Percentiles rank a stretch among this genome's conserved stretches.
phyloP scores from a whole-genome alignment of 1,140 invertebrate species.

The Piezodorus guildinii region DNA sequence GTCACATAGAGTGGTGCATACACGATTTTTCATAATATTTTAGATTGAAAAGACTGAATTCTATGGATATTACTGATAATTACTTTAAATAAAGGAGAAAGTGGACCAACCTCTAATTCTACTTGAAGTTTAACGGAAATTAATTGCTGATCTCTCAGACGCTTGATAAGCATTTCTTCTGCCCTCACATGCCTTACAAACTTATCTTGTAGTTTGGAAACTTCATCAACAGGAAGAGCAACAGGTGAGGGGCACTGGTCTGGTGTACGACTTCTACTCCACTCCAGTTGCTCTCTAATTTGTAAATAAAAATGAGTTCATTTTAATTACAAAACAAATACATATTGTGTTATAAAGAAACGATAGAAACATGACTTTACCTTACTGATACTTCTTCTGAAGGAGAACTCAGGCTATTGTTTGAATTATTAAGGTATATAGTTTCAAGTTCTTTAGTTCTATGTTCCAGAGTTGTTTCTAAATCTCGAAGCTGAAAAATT shows the following conservation, averaged over 20 bases:
- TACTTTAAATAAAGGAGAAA: neutral
- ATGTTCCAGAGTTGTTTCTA: slow-evolving; percentile 47
- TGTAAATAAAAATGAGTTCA: neutral
- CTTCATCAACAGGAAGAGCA: slow-evolving; percentile 42
- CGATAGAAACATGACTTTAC: slow-evolving; percentile 30
- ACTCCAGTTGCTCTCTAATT: slow-evolving; percentile 28
- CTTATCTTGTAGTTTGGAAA: slow-evolving; percentile 51
- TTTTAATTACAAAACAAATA: too few relatives aligned
- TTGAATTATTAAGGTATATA: slow-evolving; percentile 38
- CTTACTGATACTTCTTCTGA: slow-evolving; percentile 68
- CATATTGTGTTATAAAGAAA: too few relatives aligned
- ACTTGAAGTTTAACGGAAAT: slow-evolving; percentile 45
- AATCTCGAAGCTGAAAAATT: slow-evolving; percentile 40
- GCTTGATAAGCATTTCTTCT: slow-evolving; percentile 59
- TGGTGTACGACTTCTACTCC: slow-evolving; percentile 23
- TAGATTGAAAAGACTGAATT: too few relatives aligned
- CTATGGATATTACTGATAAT: too few relatives aligned
- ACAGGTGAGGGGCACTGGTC: slow-evolving; percentile 24
- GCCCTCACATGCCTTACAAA: slow-evolving; percentile 50
- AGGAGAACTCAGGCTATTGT: slow-evolving; percentile 46
- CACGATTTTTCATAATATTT: too few relatives aligned
- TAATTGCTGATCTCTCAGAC: slow-evolving; percentile 61
- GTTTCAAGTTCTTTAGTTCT: slow-evolving; percentile 56
- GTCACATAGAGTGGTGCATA: too few relatives aligned
- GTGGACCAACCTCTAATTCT: slow-evolving; percentile 47